Base-by-base conservation (phyloP, 2,888 invertebrate species). In the Melanotus villosus region DNA sequence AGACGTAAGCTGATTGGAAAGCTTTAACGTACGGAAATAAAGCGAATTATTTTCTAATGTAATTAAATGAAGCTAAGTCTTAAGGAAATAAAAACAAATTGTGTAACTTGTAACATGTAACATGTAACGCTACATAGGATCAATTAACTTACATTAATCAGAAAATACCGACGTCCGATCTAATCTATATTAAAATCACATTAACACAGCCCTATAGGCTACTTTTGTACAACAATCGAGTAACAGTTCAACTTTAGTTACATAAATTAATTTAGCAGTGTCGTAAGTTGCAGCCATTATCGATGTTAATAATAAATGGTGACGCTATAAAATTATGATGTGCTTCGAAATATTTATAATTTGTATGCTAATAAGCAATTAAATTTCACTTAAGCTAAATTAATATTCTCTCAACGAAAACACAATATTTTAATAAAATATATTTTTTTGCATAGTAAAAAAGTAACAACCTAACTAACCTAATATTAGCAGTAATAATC, bases 181-280 rank as follows among this genome's bases (percentile, higher is more conserved):
- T 75, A 78, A 78, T 78, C 78, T 78, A 78, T 77, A 79, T 78
- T 78, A 75, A 79, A 79, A 78, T 78, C 77, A 69, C 71, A 72
- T 68, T 57, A 52, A 57, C 70, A 69, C 72, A 70, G 57, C 47
- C 68, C 59, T 65, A 57, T 26, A 63, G 56, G 65, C 26, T 57
- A 19, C 34, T 52, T 32, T 52, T 50, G 23, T 38, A 36, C 34
- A 36, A 63, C 52, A 63, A 63, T 41, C 19, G 26, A 23, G 50
- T 41, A 36, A 32, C 38, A 19, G 34, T 50, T 23, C 47, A 32
- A 62, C 30, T 62, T 47, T 26, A 62, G 36, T 34, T 50, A 36
- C 47, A 62, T 62, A 62, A 62, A 62, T 62, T 62, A 50, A 62
- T 47, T 62, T 62, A 21, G 47, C 14, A 45, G 19, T 32, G 38